Conservation (phyloP, 2,888 invertebrate genomes). For the Euplagia quadripunctaria region DNA sequence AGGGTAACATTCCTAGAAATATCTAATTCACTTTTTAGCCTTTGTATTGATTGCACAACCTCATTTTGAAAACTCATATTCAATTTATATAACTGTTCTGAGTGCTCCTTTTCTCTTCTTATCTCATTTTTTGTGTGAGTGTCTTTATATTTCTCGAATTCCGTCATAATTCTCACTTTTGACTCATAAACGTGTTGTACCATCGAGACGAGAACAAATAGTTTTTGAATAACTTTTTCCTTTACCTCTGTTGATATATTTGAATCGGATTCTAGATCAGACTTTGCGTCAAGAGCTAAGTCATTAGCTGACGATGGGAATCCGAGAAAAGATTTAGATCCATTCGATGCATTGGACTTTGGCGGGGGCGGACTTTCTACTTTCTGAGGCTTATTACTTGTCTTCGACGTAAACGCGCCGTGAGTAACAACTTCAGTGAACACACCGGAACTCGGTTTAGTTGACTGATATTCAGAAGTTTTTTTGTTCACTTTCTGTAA, state of each 20-base stretch:
- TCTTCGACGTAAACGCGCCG: conserved; percentile 79
- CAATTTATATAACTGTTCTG: conserved; percentile 80
- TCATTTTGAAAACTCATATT: conserved; percentile 84
- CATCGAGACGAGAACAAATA: conserved; percentile 80
- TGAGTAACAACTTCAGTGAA: conserved; percentile 83
- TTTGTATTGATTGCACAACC: conserved; percentile 80
- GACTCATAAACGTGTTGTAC: conserved; percentile 83
- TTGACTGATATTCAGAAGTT: conserved; percentile 77
- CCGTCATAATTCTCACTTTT: conserved; percentile 80
- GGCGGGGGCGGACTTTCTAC: conserved; percentile 60
- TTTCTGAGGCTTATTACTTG: conserved; percentile 61
- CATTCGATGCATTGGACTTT: conserved; percentile 60
- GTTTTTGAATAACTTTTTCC: conserved; percentile 80
- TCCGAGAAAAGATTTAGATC: conserved; percentile 74
- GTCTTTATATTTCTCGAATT: conserved; percentile 81
- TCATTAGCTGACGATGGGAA: conserved; percentile 84
- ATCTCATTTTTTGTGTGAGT: conserved; percentile 77
- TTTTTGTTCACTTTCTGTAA: conserved; percentile 79
- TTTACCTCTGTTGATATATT: conserved; percentile 79
- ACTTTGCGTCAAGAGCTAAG: conserved; percentile 80
- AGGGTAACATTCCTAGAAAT: conserved; percentile 69
- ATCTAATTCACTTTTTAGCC: conserved; percentile 79
- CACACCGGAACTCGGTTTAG: conserved; percentile 78
- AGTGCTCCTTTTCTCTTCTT: conserved; percentile 80
- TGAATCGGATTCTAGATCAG: conserved; percentile 81